These are phyloP conservation scores for Monodelphis domestica DNA, from an alignment of 2,797 vertebrate genomes.

Conservation along the genomic window DNA sequence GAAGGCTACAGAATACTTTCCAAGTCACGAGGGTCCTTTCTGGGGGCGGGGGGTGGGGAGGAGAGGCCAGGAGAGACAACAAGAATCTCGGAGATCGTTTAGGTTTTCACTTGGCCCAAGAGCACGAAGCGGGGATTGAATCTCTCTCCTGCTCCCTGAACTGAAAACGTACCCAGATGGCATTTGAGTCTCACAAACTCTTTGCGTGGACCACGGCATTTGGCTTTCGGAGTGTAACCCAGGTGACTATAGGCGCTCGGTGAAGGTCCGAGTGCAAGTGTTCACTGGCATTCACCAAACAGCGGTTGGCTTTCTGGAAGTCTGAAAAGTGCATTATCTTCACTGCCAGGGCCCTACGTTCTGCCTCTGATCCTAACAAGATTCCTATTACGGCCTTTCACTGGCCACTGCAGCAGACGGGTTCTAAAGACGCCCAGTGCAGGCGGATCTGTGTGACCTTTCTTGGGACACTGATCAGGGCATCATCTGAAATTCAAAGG, in stretches of 20 bases:
- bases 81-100: no score
- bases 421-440: not conserved
- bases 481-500: no score
- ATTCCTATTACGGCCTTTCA: not conserved
- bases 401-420: not conserved
- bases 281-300: not conserved
- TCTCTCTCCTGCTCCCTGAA: not conserved
- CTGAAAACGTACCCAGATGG: not conserved
- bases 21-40: not conserved
- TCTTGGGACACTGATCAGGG: not conserved
- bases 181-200: no score
- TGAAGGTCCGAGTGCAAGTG: not conserved
- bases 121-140: not conserved
- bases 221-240: not conserved
- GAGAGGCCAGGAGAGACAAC: not conserved
- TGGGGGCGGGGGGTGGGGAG: no score
- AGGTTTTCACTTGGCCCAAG: no score
- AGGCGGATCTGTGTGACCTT: not conserved
- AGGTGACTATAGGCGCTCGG: not conserved
- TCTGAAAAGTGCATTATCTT: not conserved
- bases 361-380: not conserved
- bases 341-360: not conserved
- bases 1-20: no score
- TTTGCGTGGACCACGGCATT: not conserved
- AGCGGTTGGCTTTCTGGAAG: not conserved